Conservation (phyloP, 2,888 invertebrate species). For the Brachylomia viminalis region DNA sequence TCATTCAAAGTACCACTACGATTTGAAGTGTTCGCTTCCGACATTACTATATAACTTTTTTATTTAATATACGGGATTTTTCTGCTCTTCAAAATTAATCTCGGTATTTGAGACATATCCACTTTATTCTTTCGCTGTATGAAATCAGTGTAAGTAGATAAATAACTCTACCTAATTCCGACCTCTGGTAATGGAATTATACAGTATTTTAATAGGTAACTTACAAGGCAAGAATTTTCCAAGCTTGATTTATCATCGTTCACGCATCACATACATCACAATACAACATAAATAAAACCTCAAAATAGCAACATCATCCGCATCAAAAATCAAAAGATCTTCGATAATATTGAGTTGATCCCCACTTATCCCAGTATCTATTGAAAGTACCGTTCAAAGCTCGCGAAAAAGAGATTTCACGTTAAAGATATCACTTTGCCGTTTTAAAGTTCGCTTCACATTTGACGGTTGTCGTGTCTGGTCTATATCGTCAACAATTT, state of each 20-base stretch:
- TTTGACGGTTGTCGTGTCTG: conserved; percentile 12
- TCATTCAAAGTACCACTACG: no score
- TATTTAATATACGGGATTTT: no score
- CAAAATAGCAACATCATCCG: conserved; percentile 13
- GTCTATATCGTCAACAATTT: conserved; percentile 51
- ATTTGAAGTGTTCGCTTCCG: no score
- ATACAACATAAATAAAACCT: not conserved
- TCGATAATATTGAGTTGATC: conserved; percentile 44
- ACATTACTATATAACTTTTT: no score
- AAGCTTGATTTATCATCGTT: not conserved
- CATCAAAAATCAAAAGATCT: conserved; percentile 24
- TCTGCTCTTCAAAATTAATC: no score
- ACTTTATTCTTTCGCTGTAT: no score
- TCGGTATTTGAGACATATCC: no score
- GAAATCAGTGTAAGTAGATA: no score
- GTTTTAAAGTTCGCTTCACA: conserved; percentile 39
- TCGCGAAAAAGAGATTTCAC: conserved; percentile 33
- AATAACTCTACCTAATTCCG: no score
- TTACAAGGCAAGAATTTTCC: not conserved
- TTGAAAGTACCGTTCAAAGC: conserved; percentile 36
- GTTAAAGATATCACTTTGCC: conserved; percentile 28
- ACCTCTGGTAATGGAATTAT: no score
- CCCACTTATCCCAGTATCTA: conserved; percentile 41
- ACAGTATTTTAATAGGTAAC: not conserved
- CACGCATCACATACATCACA: not conserved